Conservation (phyloP, 2,888 invertebrate genomes). For the Galerucella nymphaeae region DNA sequence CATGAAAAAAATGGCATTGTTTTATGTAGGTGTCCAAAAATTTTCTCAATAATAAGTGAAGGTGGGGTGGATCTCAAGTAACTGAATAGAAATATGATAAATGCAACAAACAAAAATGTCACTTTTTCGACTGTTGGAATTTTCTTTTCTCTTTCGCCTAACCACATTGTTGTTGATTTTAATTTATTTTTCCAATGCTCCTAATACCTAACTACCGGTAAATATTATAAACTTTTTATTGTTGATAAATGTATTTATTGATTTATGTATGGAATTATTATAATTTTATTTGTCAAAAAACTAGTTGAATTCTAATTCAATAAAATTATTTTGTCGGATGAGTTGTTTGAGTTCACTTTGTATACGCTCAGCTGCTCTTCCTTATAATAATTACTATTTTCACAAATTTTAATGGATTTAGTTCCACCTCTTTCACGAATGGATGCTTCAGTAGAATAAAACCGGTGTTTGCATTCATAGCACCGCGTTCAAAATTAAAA, state of each 20-base stretch:
- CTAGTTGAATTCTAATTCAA: neutral
- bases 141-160: neutral
- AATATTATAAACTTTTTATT: neutral
- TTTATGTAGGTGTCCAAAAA: constrained; percentile 10
- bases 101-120: no score
- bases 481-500: neutral
- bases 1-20: constrained; percentile 7
- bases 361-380: no score
- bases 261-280: neutral
- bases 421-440: constrained; percentile 3
- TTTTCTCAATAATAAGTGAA: no score
- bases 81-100: no score
- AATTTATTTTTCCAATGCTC: neutral
- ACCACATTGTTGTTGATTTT: neutral
- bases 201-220: neutral
- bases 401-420: constrained; percentile 5
- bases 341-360: neutral
- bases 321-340: neutral
- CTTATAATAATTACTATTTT: neutral
- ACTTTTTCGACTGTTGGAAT: no score
- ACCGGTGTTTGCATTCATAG: neutral
- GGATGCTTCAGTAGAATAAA: neutral
- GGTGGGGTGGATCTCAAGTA: no score
- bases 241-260: neutral
- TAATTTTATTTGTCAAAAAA: neutral